Base-by-base conservation (phyloP, 2,888 invertebrate genomes). In the Liopterus haemorrhoidalis region DNA sequence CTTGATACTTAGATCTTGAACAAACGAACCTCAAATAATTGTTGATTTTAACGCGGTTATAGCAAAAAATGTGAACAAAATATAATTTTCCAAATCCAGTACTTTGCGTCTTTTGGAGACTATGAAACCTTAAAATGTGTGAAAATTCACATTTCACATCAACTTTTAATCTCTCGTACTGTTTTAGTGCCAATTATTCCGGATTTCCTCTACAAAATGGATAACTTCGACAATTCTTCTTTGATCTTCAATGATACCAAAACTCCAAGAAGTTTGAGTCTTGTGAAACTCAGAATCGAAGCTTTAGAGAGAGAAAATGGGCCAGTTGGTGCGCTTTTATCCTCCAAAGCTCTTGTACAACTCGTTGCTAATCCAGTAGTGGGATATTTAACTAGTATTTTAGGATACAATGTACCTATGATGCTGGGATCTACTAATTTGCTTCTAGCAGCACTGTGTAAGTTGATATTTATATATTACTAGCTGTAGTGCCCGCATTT, bases 331-430 rank as follows among this genome's bases (percentile, higher is more conserved):
- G 67, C 82, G 24, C 63, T 85, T 39, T 65, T 84, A 39, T 82
- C 87, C 22, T 84, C 85, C 40, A 86, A 88, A 68, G 87, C 89
- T 15, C 68, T 89, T 48, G 81, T 88, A 3, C 89, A 90, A 66
- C 72, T 90, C 41, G 68, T 83, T 46, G 75, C 80, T 57, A 89
- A 88, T 63, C 86, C 87, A 2, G 68, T 84, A 27, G 76, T 88
- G 27, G 88, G 87, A 20, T 76, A 75, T 50, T 63, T 85, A 33
- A 81, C 81, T 2, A 73, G 71, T 38, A 74, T 73, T 55, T 64
- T 78, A 46, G 85, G 86, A 16, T 84, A 82, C 63, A 73, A 78
- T 36, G 64, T 79, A 33, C 83, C 84, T 1, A 69, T 86, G 49
- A 72, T 85, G 36, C 63, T 79, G 37, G 87, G 86, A 36, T 81